Evolutionary conservation across 2,888 invertebrate species (phyloP), one percentile per base, ranked within the genome.

Genomic region (Odontomyia ornata): DNA sequence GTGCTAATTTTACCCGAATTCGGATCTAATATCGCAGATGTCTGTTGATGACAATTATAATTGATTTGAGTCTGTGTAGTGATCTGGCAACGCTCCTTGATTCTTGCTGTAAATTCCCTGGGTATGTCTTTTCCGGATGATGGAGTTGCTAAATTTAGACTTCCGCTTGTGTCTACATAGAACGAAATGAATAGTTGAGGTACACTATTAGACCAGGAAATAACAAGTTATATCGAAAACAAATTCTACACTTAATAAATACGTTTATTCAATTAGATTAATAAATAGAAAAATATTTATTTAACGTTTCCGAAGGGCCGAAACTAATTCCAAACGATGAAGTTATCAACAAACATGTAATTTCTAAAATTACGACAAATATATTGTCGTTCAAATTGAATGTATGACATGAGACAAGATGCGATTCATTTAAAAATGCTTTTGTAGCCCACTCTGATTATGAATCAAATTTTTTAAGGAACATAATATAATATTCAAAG

Each of bases 71-170:
- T 69, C 46, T 69, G 69, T 9, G 69, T 69, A 0, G 71, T 52
- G 43, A 84, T 79, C 43, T 84, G 83, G 80, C 86, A 85, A 77
- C 91, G 86, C 81, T 91, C 91, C 78, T 89, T 89, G 71, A 90
- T 88, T 56, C 90, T 88, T 28, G 90, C 88, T 27, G 91, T 90
- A 84, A 91, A 91, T 82, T 91, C 91, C 77, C 89, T 89, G 76
- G 90, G 89, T 75, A 87, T 85, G 75, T 87, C 87, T 81, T 86
- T 87, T 28, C 57, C 89, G 0, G 91, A 91, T 13, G 90, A 88
- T 18, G 91, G 91, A 60, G 91, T 90, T 76, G 90, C 87, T 82
- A 91, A 88, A 84, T 90, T 91, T 82, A 90, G 83, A 80, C 91
- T 91, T 82, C 90, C 90, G 73, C 91, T 91, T 81, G 90, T 91